Evolutionary conservation across 1,140 invertebrate genomes (phyloP).

Genomic region (Plodia interpunctella): DNA sequence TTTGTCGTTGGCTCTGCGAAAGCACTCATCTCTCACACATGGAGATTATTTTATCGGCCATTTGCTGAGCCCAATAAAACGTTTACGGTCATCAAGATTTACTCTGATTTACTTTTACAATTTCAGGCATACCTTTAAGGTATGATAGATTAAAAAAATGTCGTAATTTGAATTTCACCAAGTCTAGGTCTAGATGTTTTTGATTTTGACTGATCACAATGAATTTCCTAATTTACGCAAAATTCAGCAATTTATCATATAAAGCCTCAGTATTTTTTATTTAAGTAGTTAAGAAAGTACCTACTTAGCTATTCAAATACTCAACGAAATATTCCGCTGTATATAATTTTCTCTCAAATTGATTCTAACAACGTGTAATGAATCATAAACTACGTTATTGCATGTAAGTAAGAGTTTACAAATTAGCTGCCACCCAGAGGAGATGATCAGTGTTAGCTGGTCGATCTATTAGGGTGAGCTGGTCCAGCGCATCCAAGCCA

Average conservation of each 20-base stretch:
- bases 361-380: neutral
- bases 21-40: slow-evolving; percentile 10
- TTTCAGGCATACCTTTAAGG: slow-evolving; percentile 1
- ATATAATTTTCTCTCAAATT: neutral
- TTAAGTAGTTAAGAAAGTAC: too few species aligned
- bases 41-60: slow-evolving; percentile 8
- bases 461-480: too few species aligned
- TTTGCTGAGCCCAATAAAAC: slow-evolving; percentile 16
- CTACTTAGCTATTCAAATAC: too few species aligned
- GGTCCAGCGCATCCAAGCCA: neutral
- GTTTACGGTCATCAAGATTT: slow-evolving; percentile 16
- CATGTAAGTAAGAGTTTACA: slow-evolving; percentile 4
- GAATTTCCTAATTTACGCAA: too few species aligned
- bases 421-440: neutral
- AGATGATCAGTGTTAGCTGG: too few species aligned
- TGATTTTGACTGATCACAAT: too few species aligned
- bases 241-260: too few species aligned
- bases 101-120: slow-evolving; percentile 15
- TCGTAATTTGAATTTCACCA: too few species aligned
- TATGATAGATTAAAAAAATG: neutral
- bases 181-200: too few species aligned
- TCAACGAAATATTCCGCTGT: neutral
- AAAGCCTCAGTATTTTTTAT: too few species aligned
- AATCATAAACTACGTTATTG: neutral
- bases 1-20: slow-evolving; percentile 14